Conservation (phyloP, 2,888 invertebrate genomes). For the Bugula neritina region DNA sequence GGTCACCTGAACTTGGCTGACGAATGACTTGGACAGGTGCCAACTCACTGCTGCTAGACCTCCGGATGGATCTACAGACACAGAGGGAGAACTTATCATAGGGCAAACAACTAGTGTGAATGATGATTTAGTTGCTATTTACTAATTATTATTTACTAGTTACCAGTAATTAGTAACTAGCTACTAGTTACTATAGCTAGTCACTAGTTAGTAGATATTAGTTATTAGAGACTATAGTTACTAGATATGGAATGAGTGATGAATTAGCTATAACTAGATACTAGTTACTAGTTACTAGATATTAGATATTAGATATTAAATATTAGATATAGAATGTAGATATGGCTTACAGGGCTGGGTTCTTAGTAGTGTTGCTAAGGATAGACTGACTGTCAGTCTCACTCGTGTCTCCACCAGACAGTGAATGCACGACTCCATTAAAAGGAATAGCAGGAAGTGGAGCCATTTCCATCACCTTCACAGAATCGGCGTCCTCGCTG, state of each 20-base stretch:
- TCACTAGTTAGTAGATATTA: too few relatives aligned
- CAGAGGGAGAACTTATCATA: neutral
- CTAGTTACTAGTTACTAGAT: too few relatives aligned
- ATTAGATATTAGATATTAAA: too few relatives aligned
- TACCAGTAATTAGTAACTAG: too few relatives aligned
- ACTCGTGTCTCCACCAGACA: constrained; percentile 11
- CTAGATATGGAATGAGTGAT: too few relatives aligned
- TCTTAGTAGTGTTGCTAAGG: neutral
- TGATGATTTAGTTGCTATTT: too few relatives aligned
- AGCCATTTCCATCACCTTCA: neutral
- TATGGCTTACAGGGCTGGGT: constrained; percentile 8
- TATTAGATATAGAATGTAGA: too few relatives aligned
- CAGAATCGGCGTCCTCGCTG: neutral
- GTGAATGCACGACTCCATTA: neutral
- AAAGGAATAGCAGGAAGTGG: neutral
- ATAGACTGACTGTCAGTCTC: constrained; percentile 18
- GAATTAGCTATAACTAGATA: too few relatives aligned
- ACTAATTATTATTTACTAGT: too few relatives aligned
- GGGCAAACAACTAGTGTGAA: too few relatives aligned
- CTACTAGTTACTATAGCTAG: too few relatives aligned
- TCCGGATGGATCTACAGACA: neutral
- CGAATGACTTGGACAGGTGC: constrained; percentile 19
- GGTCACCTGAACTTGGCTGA: constrained; percentile 6
- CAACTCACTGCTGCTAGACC: constrained; percentile 4
- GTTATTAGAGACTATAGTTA: too few relatives aligned